Evolutionary conservation across 2,113 vertebrate genomes (phyloP).

Genomic region (Larimichthys polyactis): DNA sequence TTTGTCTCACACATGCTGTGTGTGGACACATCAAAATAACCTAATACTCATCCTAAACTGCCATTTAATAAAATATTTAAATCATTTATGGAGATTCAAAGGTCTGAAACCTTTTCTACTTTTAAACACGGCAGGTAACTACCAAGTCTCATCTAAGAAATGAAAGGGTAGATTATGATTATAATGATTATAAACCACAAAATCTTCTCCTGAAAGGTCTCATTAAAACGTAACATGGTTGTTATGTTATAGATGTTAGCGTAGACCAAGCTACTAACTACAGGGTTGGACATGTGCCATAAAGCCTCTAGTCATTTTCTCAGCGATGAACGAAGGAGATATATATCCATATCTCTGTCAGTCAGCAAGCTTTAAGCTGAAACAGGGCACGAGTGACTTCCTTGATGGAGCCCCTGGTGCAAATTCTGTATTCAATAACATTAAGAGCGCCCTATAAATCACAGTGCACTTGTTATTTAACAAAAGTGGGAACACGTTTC

Average conservation of each 20-base stretch:
- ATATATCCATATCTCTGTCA: not conserved
- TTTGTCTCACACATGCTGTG: too few species aligned
- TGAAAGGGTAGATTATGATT: not conserved
- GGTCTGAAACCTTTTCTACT: not conserved
- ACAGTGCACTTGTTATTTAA: not conserved
- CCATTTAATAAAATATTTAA: not conserved
- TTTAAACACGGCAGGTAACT: not conserved
- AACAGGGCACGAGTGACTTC: not conserved
- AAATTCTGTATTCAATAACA: not conserved
- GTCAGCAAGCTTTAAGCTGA: not conserved
- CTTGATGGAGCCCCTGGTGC: not conserved
- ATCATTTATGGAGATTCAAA: not conserved
- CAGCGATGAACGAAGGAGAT: not conserved
- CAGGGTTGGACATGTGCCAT: not conserved
- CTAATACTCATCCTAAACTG: not conserved
- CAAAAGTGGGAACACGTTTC: not conserved
- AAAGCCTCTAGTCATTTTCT: not conserved
- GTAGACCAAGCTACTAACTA: not conserved
- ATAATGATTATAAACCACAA: not conserved
- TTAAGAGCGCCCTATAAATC: not conserved
- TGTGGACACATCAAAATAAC: not conserved
- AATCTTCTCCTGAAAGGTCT: not conserved
- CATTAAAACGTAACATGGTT: not conserved
- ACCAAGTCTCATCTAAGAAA: not conserved
- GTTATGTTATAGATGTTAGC: not conserved